These are phyloP conservation scores for Dicaeum eximium DNA, from an alignment of 2,113 vertebrate species.

Conservation along the genomic window DNA sequence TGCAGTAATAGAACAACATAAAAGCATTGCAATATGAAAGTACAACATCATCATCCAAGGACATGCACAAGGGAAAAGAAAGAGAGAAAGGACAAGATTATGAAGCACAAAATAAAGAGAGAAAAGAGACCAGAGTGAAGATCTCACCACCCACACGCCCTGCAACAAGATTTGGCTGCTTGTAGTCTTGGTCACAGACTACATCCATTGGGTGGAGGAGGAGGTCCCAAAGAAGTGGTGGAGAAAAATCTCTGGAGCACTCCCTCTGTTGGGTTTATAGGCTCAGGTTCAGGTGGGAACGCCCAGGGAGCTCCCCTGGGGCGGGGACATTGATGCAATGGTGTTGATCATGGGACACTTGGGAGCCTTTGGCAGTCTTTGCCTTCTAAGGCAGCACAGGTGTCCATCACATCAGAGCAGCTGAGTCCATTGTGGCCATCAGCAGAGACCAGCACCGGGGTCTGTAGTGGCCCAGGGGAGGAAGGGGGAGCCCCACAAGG, in stretches of 20 bases:
- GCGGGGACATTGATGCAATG: background rate
- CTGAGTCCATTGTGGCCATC: fast-evolving
- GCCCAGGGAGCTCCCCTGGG: background rate
- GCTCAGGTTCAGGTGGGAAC: background rate
- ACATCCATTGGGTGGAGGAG: fast-evolving
- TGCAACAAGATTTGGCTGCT: background rate
- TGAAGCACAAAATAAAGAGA: background rate
- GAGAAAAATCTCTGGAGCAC: background rate
- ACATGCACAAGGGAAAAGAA: background rate
- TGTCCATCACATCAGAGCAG: background rate
- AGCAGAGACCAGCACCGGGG: background rate
- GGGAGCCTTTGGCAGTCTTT: background rate
- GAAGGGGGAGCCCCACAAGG: background rate
- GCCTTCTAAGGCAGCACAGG: background rate
- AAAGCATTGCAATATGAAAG: background rate
- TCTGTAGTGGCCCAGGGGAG: too few species aligned
- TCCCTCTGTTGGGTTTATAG: background rate
- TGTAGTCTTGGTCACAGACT: background rate
- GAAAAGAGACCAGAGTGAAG: background rate
- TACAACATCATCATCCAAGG: background rate
- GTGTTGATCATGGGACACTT: background rate
- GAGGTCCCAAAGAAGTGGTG: background rate
- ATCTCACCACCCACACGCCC: background rate
- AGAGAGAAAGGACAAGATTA: background rate
- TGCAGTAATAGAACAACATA: background rate